Base-by-base conservation (phyloP, 2,797 vertebrate genomes). In the Onychomys arenicola region DNA sequence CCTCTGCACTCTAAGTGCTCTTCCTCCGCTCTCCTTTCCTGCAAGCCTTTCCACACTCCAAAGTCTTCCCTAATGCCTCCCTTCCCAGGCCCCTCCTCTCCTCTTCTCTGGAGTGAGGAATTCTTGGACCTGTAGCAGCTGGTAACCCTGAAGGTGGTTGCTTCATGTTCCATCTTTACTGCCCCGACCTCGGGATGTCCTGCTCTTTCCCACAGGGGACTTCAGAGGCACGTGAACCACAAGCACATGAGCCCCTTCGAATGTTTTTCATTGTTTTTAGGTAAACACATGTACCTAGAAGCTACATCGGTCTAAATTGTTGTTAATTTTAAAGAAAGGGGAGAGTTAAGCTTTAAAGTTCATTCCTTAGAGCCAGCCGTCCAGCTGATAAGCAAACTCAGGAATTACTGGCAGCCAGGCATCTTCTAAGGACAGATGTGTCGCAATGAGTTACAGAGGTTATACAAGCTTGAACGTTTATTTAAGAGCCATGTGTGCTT, bases 221-320 rank as follows among this genome's bases (percentile, higher is more conserved):
- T 32, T 82, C 46, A 82, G 88, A 93, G 82, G 52, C 46, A 52
- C 1, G 13, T 0, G 5, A 75, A 78, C 17, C 37, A 23, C 13
- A 73, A 8, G 17, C 37, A 7, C 2, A 5, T 34, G 10, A 2
- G 8, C 46, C 49, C 23, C 73, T 83, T 77, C 46, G 43, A 40
- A n/a, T 25, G 65, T 57, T 93, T 89, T 59, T 86, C 49, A 81
- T 13, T 80, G 61, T 32, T 65, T 85, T 86, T 63, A 83, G 90
- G 29, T 59, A 40, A 87, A 87, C 82, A 32, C 29, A n/a, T 86
- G 67, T 76, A 14, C 87, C 59, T 57, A 89, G 52, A 86, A 71
- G 27, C 8, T 71, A 81, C 13, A 71, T 63, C 34, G n/a, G 77
- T 93, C 94, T 71, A 69, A 91, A 90, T n/a, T 86, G 46, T 43